Percentiles rank a stretch among this genome's conserved stretches.
These are phyloP conservation scores for Pseudomyrmex concolor DNA, from an alignment of 1,140 invertebrate species.

Conservation along the genomic window DNA sequence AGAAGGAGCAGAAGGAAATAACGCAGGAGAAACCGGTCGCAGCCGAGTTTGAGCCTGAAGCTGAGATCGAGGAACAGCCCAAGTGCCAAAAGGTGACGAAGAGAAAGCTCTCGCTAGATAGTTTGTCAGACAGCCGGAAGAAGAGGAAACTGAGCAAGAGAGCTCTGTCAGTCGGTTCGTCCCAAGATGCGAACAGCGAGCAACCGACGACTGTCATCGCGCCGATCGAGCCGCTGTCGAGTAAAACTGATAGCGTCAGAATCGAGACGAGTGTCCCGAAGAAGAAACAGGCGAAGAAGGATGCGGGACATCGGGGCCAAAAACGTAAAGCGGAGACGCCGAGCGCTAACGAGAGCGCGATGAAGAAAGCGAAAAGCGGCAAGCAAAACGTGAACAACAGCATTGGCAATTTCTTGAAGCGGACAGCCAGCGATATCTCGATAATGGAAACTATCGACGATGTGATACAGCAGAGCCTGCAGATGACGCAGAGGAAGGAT, in stretches of 20 bases:
- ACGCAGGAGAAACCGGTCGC: constrained; percentile 28
- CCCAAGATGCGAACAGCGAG: constrained; percentile 62
- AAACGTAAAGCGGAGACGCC: constrained; percentile 72
- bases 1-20: constrained; percentile 56
- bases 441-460: constrained; percentile 83
- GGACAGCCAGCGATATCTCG: constrained; percentile 79
- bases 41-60: constrained; percentile 25
- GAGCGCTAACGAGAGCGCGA: constrained; percentile 52
- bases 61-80: constrained; percentile 78
- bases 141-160: constrained; percentile 80
- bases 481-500: constrained; percentile 82
- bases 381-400: constrained; percentile 65
- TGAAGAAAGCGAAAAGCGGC: constrained; percentile 75
- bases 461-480: constrained; percentile 81
- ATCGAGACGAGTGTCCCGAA: constrained; percentile 60
- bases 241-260: constrained; percentile 53
- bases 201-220: constrained; percentile 46
- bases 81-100: constrained; percentile 86
- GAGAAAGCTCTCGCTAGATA: constrained; percentile 81
- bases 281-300: constrained; percentile 76
- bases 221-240: constrained; percentile 54
- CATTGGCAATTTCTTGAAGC: constrained; percentile 70
- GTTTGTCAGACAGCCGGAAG: constrained; percentile 77
- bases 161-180: constrained; percentile 79
- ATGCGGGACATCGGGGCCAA: constrained; percentile 50